A percentile compares a stretch with the other conserved stretches of the same genome.
phyloP scores from a whole-genome alignment of 2,113 vertebrate species.

The Xenus cinereus region DNA sequence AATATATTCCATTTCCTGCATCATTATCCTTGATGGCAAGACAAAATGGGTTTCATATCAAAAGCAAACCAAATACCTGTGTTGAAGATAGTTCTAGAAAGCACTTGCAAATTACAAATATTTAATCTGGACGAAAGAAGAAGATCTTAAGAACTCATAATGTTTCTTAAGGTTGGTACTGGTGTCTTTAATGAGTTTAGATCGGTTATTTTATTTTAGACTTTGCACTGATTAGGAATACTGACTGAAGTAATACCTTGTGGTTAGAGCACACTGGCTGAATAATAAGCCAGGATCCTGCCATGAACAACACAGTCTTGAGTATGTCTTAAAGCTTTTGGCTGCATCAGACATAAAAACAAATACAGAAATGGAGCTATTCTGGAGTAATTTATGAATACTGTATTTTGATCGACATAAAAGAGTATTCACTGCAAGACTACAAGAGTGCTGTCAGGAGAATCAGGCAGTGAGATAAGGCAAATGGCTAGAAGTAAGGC shows the following conservation, averaged over 20 bases:
- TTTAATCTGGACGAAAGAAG: not conserved
- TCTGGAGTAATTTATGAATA: not conserved
- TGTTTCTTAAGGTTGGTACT: not conserved
- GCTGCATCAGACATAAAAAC: not conserved
- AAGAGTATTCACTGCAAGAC: not conserved
- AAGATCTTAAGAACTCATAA: not conserved
- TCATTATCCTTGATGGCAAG: not conserved
- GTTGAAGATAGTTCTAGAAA: not conserved
- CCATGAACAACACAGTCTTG: not conserved
- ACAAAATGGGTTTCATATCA: not conserved
- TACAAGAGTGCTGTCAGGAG: not conserved
- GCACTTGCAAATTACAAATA: not conserved
- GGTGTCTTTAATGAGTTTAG: slow-evolving; percentile 2
- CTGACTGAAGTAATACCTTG: not conserved
- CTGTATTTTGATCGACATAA: not conserved
- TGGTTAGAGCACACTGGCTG: not conserved
- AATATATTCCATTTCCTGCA: not conserved
- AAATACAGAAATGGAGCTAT: not conserved
- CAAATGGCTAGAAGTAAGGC: not conserved
- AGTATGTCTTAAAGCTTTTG: not conserved
- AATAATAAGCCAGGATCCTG: not conserved
- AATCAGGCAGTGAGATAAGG: not conserved
- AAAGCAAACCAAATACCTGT: not conserved
- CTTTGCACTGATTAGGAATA: slow-evolving; percentile 10
- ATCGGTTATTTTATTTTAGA: slow-evolving; percentile 12